A percentile compares a stretch with the other conserved stretches of the same genome.
These are phyloP conservation scores for Choreutis nemorana DNA, from an alignment of 2,888 invertebrate species.

Conservation along the genomic window DNA sequence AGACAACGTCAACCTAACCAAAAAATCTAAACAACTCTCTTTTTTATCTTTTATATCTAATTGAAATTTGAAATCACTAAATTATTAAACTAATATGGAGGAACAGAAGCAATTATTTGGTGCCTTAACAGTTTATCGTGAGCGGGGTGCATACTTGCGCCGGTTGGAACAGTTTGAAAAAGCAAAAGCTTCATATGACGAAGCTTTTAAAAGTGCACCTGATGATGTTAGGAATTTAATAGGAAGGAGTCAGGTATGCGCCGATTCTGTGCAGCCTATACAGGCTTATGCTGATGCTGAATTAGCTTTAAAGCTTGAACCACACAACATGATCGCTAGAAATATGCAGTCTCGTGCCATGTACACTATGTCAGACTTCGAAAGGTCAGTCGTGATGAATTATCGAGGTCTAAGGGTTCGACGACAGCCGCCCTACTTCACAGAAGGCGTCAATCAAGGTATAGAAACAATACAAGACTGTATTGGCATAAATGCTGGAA, in stretches of 20 bases:
- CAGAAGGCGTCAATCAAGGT: conserved; percentile 54
- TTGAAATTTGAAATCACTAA: no score
- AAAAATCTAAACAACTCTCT: no score
- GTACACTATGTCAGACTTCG: conserved; percentile 57
- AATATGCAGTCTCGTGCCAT: conserved; percentile 55
- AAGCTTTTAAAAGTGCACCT: conserved; percentile 34
- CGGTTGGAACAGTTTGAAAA: conserved; percentile 54
- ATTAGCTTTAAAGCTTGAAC: conserved; percentile 44
- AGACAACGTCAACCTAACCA: no score
- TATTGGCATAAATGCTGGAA: conserved; percentile 48
- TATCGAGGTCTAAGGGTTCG: conserved; percentile 37
- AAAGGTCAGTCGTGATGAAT: conserved; percentile 53
- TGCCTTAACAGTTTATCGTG: conserved; percentile 49
- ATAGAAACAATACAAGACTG: conserved; percentile 55
- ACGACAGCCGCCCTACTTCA: conserved; percentile 49
- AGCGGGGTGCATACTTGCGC: conserved; percentile 45
- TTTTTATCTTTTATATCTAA: no score
- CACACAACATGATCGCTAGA: conserved; percentile 44
- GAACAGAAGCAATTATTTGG: conserved; percentile 44
- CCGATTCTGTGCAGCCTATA: conserved; percentile 45
- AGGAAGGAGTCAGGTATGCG: conserved; percentile 50
- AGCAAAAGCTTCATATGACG: conserved; percentile 47
- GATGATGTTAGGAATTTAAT: conserved; percentile 44
- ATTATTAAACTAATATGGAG: no score
- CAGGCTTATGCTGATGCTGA: conserved; percentile 53